phyloP scores from a whole-genome alignment of 2,797 vertebrate species.

The Enteromius anoplus region DNA sequence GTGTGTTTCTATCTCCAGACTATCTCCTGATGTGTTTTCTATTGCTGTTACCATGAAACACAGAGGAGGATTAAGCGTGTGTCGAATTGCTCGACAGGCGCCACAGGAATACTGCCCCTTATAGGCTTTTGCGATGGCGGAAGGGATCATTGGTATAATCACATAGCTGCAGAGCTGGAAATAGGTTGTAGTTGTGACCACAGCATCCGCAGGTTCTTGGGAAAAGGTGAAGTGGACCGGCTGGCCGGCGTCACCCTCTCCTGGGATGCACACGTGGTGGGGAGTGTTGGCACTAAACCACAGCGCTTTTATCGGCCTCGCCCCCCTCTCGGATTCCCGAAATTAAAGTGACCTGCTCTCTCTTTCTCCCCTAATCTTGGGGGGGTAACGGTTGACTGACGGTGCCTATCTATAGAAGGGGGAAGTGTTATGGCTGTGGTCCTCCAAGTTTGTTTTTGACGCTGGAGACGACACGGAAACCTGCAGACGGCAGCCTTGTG shows the following conservation, averaged over 20 bases:
- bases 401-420: constrained; percentile 43
- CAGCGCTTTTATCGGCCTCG: constrained; percentile 55
- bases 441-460: constrained; percentile 35
- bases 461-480: neutral
- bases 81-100: constrained; percentile 61
- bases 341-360: constrained; percentile 61
- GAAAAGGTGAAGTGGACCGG: constrained; percentile 55
- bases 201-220: constrained; percentile 61
- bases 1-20: constrained; percentile 35
- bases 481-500: neutral
- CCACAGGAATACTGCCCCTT: constrained; percentile 53
- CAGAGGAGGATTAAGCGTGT: constrained; percentile 61
- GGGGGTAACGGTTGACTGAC: constrained; percentile 49
- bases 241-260: constrained; percentile 62
- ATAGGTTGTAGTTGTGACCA: constrained; percentile 66
- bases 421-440: constrained; percentile 21
- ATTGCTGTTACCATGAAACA: constrained; percentile 50
- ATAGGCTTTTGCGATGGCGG: constrained; percentile 35
- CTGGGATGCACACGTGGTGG: constrained; percentile 63
- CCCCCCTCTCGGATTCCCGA: constrained; percentile 57
- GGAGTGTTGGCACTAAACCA: constrained; percentile 42
- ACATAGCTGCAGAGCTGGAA: constrained; percentile 64
- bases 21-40: constrained; percentile 28
- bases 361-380: constrained; percentile 39
- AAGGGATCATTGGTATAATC: constrained; percentile 60